Base-by-base conservation (phyloP, 2,797 vertebrate genomes). In the Lepilemur ruficaudatus region DNA sequence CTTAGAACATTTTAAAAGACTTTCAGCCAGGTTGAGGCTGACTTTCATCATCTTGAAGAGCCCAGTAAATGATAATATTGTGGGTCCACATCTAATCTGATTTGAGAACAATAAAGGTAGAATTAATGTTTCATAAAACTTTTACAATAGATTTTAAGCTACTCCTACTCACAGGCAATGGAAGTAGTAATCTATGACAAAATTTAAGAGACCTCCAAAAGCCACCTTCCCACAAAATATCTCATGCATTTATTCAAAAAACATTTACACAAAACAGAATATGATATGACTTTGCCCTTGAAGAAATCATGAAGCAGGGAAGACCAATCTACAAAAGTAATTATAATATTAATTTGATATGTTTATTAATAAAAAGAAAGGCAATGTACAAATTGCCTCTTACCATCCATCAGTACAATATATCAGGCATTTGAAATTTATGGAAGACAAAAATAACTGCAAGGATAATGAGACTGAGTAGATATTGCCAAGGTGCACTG, bases 181-280 rank as follows among this genome's bases (percentile, higher is more conserved):
- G 46, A 92, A 41, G 55, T 22, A 46, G n/a, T 92, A 89, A 93
- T 91, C 59, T 55, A 30, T 43, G 65, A 57, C n/a, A 76, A 87
- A 81, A 67, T 92, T 43, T 48, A 76, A 93, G 46, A 87, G 76
- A 55, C 18, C 3, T 38, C 69, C 28, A 73, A 92, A 94, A 70
- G 43, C 0, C 43, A 65, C 7, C 57, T 92, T 17, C 65, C 15
- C 52, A 85, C 67, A 95, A 86, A 93, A 70, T 93, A 84, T 23
- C n/a, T 80, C 72, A 93, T 48, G 28, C 7, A 79, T 86, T 78
- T 88, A 88, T 91, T 80, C 35, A 81, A 70, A 91, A 89, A 75
- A 61, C 9, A 81, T 88, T 78, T 79, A 93, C 30, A 63, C 38
- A 83, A 92, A 87, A 80, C 4, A 46, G 12, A 92, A 90, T 75